Conservation (phyloP, 2,797 vertebrate species). For the Gambusia yucatana region DNA sequence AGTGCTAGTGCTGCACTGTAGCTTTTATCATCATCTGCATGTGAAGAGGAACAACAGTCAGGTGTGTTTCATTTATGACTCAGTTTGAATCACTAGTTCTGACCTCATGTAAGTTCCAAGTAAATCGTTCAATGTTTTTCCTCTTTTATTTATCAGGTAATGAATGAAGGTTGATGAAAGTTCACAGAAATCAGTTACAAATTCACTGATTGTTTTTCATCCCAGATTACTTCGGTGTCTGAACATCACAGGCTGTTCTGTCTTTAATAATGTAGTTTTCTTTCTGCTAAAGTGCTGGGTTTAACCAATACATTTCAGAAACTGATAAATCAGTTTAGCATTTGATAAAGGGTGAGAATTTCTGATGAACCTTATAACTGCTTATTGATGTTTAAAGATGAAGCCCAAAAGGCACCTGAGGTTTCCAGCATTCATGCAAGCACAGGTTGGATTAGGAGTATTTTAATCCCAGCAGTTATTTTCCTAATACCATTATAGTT, state of each 20-base stretch:
- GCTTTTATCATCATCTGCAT: conserved; percentile 22
- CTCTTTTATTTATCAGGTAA: conserved; percentile 39
- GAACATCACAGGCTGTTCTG: neutral
- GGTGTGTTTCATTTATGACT: neutral
- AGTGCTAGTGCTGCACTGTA: neutral
- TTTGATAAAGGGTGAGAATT: neutral
- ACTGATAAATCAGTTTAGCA: neutral
- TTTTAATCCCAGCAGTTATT: neutral
- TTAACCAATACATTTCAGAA: neutral
- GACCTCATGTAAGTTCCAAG: neutral
- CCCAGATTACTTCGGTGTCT: conserved; percentile 19
- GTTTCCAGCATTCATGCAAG: neutral
- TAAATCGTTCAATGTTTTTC: conserved; percentile 40
- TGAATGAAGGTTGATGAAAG: conserved; percentile 20
- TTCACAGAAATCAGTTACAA: neutral
- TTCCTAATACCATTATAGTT: neutral
- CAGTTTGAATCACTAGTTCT: neutral
- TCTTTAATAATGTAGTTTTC: neutral
- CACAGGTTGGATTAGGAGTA: neutral
- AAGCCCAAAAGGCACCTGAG: neutral
- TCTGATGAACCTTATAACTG: neutral
- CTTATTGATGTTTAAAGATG: neutral
- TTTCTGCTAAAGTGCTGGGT: neutral
- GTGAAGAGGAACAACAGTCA: conserved; percentile 43
- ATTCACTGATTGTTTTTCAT: conserved; percentile 26